These are phyloP conservation scores for Desmodus rotundus DNA, from an alignment of 2,113 vertebrate genomes.

Conservation along the genomic window DNA sequence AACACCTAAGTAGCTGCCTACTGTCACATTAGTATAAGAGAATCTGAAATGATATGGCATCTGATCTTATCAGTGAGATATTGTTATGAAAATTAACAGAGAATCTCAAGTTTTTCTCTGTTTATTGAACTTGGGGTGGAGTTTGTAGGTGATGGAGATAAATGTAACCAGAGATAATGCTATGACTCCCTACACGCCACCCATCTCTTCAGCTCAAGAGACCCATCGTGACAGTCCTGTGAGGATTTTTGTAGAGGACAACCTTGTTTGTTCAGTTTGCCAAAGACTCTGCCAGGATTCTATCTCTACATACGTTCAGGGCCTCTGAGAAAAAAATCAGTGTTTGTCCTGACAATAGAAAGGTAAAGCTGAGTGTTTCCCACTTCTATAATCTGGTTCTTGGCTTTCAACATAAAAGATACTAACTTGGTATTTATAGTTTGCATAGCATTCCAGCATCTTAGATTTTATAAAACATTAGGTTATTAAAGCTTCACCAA, in stretches of 20 bases:
- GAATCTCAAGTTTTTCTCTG: not conserved
- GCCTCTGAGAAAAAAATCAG: not conserved
- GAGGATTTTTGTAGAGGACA: not conserved
- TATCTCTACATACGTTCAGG: not conserved
- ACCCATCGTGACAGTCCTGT: not conserved
- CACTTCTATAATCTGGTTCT: not conserved
- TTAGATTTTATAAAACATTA: not conserved
- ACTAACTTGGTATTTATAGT: not conserved
- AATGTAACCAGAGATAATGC: not conserved
- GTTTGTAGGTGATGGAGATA: not conserved
- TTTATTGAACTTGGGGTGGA: not conserved
- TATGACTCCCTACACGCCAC: not conserved
- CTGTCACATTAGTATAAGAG: too few relatives aligned
- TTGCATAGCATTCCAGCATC: not conserved
- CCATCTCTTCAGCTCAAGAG: not conserved
- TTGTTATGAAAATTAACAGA: not conserved
- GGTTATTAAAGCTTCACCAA: not conserved
- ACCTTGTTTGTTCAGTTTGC: not conserved
- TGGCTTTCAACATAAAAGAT: not conserved
- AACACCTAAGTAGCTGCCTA: too few relatives aligned
- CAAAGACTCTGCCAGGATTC: not conserved
- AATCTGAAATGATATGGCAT: too few relatives aligned
- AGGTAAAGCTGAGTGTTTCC: not conserved
- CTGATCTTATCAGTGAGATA: not conserved
- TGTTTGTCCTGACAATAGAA: not conserved